phyloP scores from a whole-genome alignment of 2,888 invertebrate species.

The Teinopalpus imperialis region DNA sequence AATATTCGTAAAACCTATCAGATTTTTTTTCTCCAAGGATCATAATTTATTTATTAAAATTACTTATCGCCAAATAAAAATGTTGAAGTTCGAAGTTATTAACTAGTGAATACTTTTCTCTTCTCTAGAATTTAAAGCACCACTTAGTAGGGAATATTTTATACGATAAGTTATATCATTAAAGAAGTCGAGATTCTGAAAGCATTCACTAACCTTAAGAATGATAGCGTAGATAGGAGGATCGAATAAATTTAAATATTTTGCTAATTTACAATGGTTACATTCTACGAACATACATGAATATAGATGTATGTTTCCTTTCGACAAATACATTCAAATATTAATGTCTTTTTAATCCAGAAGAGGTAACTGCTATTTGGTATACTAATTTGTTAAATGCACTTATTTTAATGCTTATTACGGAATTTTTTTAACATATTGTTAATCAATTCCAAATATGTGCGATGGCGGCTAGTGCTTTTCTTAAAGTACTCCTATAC shows the following conservation, averaged over 20 bases:
- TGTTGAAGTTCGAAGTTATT: too few relatives aligned
- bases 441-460: too few relatives aligned
- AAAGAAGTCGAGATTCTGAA: conserved; percentile 32
- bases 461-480: conserved; percentile 25
- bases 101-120: too few relatives aligned
- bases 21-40: too few relatives aligned
- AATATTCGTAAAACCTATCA: too few relatives aligned
- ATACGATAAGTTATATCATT: too few relatives aligned
- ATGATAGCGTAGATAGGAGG: conserved; percentile 29
- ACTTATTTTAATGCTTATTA: too few relatives aligned
- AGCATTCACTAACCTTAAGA: conserved; percentile 55
- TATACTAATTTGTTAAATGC: conserved; percentile 24
- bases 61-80: too few relatives aligned
- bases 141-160: too few relatives aligned
- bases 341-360: conserved; percentile 25
- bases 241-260: background rate
- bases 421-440: too few relatives aligned
- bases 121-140: too few relatives aligned
- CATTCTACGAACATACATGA: conserved; percentile 1
- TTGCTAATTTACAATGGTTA: background rate
- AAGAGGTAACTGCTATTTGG: conserved; percentile 41
- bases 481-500: conserved; percentile 2
- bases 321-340: conserved; percentile 14
- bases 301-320: background rate
- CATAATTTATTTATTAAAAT: too few relatives aligned